A percentile compares a stretch with the other conserved stretches of the same genome.
These are phyloP conservation scores for Battus philenor DNA, from an alignment of 1,140 invertebrate species.

Conservation along the genomic window DNA sequence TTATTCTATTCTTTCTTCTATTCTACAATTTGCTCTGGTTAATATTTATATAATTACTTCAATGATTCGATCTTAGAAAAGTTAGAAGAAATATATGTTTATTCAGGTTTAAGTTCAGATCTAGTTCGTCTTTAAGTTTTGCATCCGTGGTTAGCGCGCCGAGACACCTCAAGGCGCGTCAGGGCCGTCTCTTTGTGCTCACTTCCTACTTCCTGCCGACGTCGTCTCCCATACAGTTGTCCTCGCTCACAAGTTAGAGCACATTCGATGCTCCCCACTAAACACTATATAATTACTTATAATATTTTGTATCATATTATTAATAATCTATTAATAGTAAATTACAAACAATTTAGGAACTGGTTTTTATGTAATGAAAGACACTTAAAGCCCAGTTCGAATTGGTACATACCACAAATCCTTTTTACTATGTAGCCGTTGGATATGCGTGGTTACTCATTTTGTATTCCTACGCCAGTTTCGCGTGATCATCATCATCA, in stretches of 20 bases:
- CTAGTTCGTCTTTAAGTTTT: slow-evolving; percentile 1
- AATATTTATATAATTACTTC: too few relatives aligned
- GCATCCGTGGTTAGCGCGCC: slow-evolving; percentile 29
- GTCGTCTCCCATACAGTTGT: slow-evolving; percentile 37
- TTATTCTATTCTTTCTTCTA: too few relatives aligned
- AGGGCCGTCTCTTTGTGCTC: slow-evolving; percentile 45
- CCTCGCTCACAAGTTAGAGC: slow-evolving; percentile 41
- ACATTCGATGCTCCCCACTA: slow-evolving; percentile 50
- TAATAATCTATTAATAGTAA: not conserved
- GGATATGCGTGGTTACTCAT: too few relatives aligned
- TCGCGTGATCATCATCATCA: too few relatives aligned
- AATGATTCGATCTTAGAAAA: too few relatives aligned
- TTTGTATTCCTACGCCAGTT: too few relatives aligned
- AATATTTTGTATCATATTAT: not conserved
- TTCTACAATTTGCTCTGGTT: too few relatives aligned
- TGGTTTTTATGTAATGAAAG: too few relatives aligned
- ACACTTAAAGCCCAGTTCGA: too few relatives aligned
- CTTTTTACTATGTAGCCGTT: too few relatives aligned
- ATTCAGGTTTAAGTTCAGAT: slow-evolving; percentile 4
- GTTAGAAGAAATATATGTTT: too few relatives aligned
- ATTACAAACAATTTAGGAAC: not conserved
- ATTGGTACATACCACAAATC: too few relatives aligned
- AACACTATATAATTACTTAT: not conserved
- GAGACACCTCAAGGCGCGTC: slow-evolving; percentile 45
- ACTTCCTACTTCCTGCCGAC: slow-evolving; percentile 46